Evolutionary conservation across 2,888 invertebrate genomes (phyloP), one percentile per base, ranked within the genome.

Genomic region (Zonitis immaculata): DNA sequence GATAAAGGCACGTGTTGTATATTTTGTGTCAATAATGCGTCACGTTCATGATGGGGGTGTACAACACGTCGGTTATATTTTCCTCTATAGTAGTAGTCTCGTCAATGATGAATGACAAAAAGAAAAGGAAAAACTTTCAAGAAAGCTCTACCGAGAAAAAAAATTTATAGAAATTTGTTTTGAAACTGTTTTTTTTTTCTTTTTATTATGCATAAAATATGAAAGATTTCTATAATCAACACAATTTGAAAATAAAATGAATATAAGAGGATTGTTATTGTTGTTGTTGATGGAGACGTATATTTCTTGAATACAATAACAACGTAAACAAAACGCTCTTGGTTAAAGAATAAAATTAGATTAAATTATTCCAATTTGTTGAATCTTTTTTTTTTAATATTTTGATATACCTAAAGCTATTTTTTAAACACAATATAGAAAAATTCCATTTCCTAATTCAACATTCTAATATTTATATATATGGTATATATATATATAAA

Each of bases 131-230:
- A 26, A 6, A 6, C 8, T 26, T 7, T 26, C 26, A 26, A 7
- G 7, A 28, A 30, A 53, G 28, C 49, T 39, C 49, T 44, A n/a
- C n/a, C n/a, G 16, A 14, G 14, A n/a, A 20, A 45, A 53, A 49
- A 53, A 49, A 7, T n/a, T n/a, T n/a, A n/a, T n/a, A 26, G 26
- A 26, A 26, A 49, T 49, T n/a, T n/a, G n/a, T n/a, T 53, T 45
- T 26, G 25, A 53, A 49, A 45, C 44, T 42, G 1, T 6, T 7
- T 26, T 53, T 32, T 26, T 46, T 45, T 53, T 7, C 6, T 53
- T 32, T 26, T 46, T 45, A 49, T 53, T 49, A 53, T 49, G 44
- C 46, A 49, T 48, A 53, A 53, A 53, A 49, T 44, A 53, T 53
- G 49, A 49, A 42, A 35, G 45, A 53, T 53, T 49, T 53, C 45